Evolutionary conservation across 2,113 vertebrate species (phyloP), one percentile per base, ranked within the genome.

Genomic region (Onychostruthus taczanowskii): DNA sequence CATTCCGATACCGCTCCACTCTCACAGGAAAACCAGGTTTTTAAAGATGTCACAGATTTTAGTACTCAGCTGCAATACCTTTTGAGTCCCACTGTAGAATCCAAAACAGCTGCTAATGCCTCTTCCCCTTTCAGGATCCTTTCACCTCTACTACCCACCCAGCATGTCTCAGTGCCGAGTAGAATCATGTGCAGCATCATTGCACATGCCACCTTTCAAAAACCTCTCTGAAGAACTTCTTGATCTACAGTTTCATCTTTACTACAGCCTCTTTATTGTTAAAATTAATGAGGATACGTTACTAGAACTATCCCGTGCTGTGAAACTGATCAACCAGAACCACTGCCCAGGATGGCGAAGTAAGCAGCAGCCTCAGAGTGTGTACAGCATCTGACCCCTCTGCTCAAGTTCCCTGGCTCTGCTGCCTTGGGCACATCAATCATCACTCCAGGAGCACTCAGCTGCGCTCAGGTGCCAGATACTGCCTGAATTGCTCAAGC

Each of bases 111-210:
- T 64, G 28, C 10, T 72, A 84, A 79, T 28, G 58, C 52, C 55
- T 26, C 16, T 52, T 76, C 35, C 15, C 37, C 44, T 90, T 58
- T 37, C n/a, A 66, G 37, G 11, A 13, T 49, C 19, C 9, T 86
- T 89, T 78, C 69, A 75, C 14, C 35, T 41, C 37, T 58, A 0
- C 37, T 49, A 61, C 5, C 13, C 12, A 41, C 21, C 31, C 12
- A 47, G n/a, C 10, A 16, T 16, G 27, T 37, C 39, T 23, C 39
- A 26, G 4, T 27, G 41, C 49, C 0, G 2, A 12, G 50, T 1
- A 35, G 20, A 79, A 50, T 21, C 16, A 27, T 0, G 9, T 19
- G 30, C 56, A 72, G 61, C 39, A n/a, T 59, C 0, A 0, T 15
- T 75, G 41, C 14, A 63, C 20, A 2, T 1, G 7, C 33, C 28